Percentiles rank a stretch among this genome's conserved stretches.
Evolutionary conservation across 2,888 invertebrate species (phyloP).

Genomic region (Andrena bucephala): DNA sequence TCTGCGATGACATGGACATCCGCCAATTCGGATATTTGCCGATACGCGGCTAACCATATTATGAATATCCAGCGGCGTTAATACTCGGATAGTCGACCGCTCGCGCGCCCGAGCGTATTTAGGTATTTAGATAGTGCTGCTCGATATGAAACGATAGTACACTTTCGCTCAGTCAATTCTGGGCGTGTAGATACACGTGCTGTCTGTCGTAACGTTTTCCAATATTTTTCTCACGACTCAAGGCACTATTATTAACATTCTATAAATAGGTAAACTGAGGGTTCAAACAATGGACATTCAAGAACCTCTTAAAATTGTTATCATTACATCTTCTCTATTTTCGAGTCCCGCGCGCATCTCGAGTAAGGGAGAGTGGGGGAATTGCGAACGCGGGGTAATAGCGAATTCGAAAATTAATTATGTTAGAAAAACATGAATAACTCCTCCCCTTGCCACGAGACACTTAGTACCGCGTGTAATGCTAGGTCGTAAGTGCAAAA

Average conservation of each 20-base stretch:
- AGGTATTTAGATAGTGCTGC: slow-evolving; percentile 41
- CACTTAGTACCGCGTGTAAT: too few relatives aligned
- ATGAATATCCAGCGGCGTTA: slow-evolving; percentile 61
- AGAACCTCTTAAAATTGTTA: too few relatives aligned
- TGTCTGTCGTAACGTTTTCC: background rate
- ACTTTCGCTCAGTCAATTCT: slow-evolving; percentile 1
- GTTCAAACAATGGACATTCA: too few relatives aligned
- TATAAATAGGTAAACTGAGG: too few relatives aligned
- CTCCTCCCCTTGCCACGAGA: too few relatives aligned
- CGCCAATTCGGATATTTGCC: slow-evolving; percentile 65
- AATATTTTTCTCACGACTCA: background rate
- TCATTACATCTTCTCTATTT: too few relatives aligned
- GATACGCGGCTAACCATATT: slow-evolving; percentile 65
- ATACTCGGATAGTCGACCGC: slow-evolving; percentile 52
- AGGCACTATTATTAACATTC: background rate
- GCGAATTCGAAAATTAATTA: too few relatives aligned
- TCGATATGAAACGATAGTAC: slow-evolving; percentile 23
- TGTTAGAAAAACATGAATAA: too few relatives aligned
- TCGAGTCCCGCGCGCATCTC: background rate
- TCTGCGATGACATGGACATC: slow-evolving; percentile 61
- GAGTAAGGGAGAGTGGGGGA: background rate
- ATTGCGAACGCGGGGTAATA: too few relatives aligned
- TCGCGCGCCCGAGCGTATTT: background rate
- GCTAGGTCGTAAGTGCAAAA: too few relatives aligned
- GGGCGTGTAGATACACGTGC: background rate